These are phyloP conservation scores for Microplitis manilae DNA, from an alignment of 2,888 invertebrate species.

Conservation along the genomic window DNA sequence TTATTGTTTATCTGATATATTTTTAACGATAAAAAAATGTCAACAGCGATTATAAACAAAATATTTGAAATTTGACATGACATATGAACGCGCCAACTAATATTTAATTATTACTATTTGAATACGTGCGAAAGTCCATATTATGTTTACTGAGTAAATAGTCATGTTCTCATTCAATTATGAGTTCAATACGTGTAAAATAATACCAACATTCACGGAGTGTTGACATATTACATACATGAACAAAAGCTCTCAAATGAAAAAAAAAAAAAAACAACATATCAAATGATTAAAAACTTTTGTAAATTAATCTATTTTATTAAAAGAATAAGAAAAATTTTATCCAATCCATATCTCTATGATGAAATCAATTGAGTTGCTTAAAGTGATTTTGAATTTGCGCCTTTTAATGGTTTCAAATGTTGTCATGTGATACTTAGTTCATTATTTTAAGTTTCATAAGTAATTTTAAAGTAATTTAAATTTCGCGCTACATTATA, in stretches of 20 bases:
- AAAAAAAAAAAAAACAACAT: not conserved
- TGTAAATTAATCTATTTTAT: not conserved
- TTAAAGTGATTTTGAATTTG: no score
- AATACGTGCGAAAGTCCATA: not conserved
- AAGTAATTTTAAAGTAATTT: no score
- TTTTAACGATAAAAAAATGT: not conserved
- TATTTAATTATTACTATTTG: not conserved
- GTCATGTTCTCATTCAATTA: not conserved
- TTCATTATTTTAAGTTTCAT: no score
- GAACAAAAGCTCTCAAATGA: not conserved
- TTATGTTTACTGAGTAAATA: not conserved
- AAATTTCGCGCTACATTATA: no score
- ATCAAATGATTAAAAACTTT: not conserved
- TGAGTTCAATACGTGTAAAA: not conserved
- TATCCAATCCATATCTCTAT: no score
- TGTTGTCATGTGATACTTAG: no score
- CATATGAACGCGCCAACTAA: not conserved
- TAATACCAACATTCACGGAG: not conserved
- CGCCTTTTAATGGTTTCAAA: no score
- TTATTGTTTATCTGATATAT: not conserved
- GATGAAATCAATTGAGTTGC: no score
- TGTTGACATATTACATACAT: not conserved
- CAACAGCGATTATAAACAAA: no score
- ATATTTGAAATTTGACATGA: no score
- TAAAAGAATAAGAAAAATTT: no score